Evolutionary conservation across 2,797 vertebrate species (phyloP), one percentile per base, ranked within the genome.

Genomic region (Tenualosa ilisha): DNA sequence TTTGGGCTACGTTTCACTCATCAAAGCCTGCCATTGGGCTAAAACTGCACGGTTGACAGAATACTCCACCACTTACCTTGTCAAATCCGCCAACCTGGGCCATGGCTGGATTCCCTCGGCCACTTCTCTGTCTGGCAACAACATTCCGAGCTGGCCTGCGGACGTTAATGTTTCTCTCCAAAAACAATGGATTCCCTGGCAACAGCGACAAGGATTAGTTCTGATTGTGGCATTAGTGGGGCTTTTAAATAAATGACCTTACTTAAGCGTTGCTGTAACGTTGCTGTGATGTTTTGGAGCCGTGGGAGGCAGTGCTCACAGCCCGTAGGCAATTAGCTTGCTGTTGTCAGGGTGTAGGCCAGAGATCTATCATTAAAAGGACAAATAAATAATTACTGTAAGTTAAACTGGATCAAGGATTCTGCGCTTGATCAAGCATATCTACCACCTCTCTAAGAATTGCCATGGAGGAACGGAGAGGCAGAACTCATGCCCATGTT

Each of bases 271-370:
- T 87, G 86, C 90, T 86, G 85, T 86, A 88, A 89, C 85, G 81
- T 91, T 89, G n/a, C n/a, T n/a, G n/a, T 89, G 88, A 92, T 90
- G 88, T 90, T 89, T 17, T 83, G 46, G 22, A 26, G 82, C 11
- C 83, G 26, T 87, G 89, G 87, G 88, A 87, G 89, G 83, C 87
- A 26, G 22, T 65, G 84, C 83, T 79, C 82, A 59, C 61, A 11
- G 31, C 56, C 50, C 15, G 53, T 22, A 59, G 85, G 50, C 37
- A 3, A 15, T 86, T 87, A 88, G 86, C 84, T 84, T 86, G 90
- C 83, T 89, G 6, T n/a, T 65, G 63, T 65, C 13, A 59, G 20
- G 3, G 4, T 59, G 20, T 22, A 59, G 20, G 20, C 6, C 56
- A 68, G 26, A n/a, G 17, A 63, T n/a, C n/a, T 24, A 8, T 6